Conservation (phyloP, 2,113 vertebrate genomes). For the Lota lota region DNA sequence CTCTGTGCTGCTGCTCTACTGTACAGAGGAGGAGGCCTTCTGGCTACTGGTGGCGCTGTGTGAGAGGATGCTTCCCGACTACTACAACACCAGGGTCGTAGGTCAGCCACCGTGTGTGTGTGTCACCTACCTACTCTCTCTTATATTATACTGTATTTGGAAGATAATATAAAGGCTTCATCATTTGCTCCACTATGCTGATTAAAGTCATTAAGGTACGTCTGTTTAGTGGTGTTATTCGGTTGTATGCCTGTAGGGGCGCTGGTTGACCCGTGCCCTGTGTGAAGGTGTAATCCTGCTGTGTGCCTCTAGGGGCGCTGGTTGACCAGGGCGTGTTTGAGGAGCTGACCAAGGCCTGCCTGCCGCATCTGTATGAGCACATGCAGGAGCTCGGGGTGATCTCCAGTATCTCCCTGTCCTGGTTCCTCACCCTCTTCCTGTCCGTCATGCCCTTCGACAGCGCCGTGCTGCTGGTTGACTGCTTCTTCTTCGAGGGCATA, state of each 20-base stretch:
- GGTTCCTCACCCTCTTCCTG: conserved; percentile 96
- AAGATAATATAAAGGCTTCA: neutral
- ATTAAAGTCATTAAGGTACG: too few relatives aligned
- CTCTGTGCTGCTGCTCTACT: conserved; percentile 90
- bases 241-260: neutral
- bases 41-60: conserved; percentile 96
- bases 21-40: conserved; percentile 93
- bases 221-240: neutral
- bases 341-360: conserved; percentile 85
- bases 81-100: conserved; percentile 97
- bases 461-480: conserved; percentile 91
- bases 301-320: conserved; percentile 79
- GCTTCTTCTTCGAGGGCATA: conserved; percentile 97
- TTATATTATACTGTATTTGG: neutral
- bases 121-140: too few relatives aligned
- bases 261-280: too few relatives aligned
- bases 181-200: too few relatives aligned
- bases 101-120: conserved; percentile 75
- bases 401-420: conserved; percentile 94
- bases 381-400: conserved; percentile 96
- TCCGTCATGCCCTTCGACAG: conserved; percentile 97
- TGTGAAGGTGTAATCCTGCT: neutral
- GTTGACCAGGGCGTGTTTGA: conserved; percentile 98
- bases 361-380: conserved; percentile 89
- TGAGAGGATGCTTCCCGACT: conserved; percentile 94